Percentiles rank a stretch among this genome's conserved stretches.
These are phyloP conservation scores for Zaprionus lineosus DNA, from an alignment of 2,888 invertebrate genomes.

Conservation along the genomic window DNA sequence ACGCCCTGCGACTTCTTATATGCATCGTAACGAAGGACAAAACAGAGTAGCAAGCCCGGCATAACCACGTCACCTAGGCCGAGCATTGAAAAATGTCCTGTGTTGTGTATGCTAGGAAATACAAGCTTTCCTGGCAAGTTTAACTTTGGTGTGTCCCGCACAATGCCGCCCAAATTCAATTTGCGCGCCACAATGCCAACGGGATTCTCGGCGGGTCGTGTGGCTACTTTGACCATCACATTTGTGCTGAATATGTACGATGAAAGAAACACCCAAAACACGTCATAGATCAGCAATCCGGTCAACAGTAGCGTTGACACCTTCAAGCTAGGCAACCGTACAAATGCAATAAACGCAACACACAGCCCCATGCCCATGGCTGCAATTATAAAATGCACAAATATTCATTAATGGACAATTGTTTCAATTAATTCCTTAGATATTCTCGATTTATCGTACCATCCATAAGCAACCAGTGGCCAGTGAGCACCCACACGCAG, in stretches of 20 bases:
- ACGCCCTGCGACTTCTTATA: constrained; percentile 91
- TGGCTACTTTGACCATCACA: constrained; percentile 97
- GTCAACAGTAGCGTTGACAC: constrained; percentile 96
- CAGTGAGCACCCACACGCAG: constrained; percentile 98
- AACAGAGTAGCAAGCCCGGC: constrained; percentile 97
- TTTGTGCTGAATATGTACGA: constrained; percentile 99
- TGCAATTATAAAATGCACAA: no score
- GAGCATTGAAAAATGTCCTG: constrained; percentile 98
- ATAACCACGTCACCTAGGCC: constrained; percentile 94
- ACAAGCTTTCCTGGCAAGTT: constrained; percentile 98
- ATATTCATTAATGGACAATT: background rate
- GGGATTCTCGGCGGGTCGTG: constrained; percentile 94
- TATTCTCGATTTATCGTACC: constrained; percentile 83
- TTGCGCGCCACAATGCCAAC: constrained; percentile 96
- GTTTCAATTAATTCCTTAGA: no score
- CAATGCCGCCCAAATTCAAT: constrained; percentile 94
- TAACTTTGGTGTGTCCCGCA: constrained; percentile 96
- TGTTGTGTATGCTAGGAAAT: constrained; percentile 97
- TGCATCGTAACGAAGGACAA: constrained; percentile 98
- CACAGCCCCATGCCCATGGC: constrained; percentile 99
- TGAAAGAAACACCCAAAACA: constrained; percentile 99
- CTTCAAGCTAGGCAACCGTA: constrained; percentile 96
- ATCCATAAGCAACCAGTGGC: constrained; percentile 99
- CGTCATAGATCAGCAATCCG: constrained; percentile 96
- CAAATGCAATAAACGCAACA: constrained; percentile 98